Conservation (phyloP, 2,797 vertebrate genomes). For the Cottoperca gobio region DNA sequence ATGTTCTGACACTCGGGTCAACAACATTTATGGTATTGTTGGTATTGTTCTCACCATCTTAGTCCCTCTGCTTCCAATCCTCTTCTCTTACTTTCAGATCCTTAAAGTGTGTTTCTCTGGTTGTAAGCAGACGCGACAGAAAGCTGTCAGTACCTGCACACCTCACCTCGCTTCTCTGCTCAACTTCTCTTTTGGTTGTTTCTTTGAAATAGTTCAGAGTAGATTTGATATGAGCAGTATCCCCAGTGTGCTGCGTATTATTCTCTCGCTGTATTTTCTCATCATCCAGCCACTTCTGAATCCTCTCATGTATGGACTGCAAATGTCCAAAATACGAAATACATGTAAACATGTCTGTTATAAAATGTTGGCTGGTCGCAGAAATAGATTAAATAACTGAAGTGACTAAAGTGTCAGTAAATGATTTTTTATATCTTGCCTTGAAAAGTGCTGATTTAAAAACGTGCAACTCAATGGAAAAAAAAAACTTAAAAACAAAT, state of each 20-base stretch:
- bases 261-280: conserved; percentile 63
- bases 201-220: conserved; percentile 13
- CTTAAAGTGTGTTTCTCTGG: too few relatives aligned
- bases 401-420: background rate
- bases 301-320: conserved; percentile 62
- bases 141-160: conserved; percentile 51
- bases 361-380: background rate
- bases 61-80: conserved; percentile 18
- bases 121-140: conserved; percentile 43
- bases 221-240: conserved; percentile 22
- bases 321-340: conserved; percentile 47
- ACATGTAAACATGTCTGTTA: conserved; percentile 11
- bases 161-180: conserved; percentile 35
- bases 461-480: too few relatives aligned
- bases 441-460: too few relatives aligned
- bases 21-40: conserved; percentile 22
- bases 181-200: conserved; percentile 6
- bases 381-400: too few relatives aligned
- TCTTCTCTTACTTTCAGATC: conserved; percentile 55
- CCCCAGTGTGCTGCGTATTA: background rate
- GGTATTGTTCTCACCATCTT: accelerated
- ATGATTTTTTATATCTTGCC: too few relatives aligned
- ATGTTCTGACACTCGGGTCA: background rate
- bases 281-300: conserved; percentile 52
- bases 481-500: too few relatives aligned